These are phyloP conservation scores for Bombus vancouverensis DNA, from an alignment of 1,140 invertebrate genomes.

Conservation along the genomic window DNA sequence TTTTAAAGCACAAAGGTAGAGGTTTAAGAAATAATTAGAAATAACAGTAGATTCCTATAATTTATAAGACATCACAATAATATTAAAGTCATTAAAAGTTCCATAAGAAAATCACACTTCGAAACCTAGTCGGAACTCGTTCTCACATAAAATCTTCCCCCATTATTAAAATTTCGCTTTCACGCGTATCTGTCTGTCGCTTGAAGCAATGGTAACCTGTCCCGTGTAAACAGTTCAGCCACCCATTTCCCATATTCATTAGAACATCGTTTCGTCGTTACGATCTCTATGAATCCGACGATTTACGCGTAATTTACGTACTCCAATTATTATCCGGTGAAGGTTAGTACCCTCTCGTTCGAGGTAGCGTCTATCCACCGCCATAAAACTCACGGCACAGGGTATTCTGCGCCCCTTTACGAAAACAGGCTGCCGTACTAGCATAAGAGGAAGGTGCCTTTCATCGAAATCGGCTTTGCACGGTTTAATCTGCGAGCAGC, in stretches of 20 bases:
- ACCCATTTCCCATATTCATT: background rate
- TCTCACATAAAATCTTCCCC: too few species aligned
- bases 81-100: too few species aligned
- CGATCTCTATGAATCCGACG: conserved; percentile 26
- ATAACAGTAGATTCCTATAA: too few species aligned
- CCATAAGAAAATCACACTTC: too few species aligned
- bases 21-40: too few species aligned
- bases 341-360: conserved; percentile 28
- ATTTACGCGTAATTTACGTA: conserved; percentile 18
- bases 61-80: too few species aligned
- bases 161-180: background rate
- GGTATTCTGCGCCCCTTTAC: background rate
- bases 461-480: conserved; percentile 53
- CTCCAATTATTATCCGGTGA: conserved; percentile 29
- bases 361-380: background rate
- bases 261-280: conserved; percentile 6
- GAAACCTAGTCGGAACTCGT: too few species aligned
- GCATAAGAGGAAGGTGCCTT: conserved; percentile 13
- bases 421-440: background rate
- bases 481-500: conserved; percentile 25
- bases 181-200: background rate
- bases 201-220: background rate
- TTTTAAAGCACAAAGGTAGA: too few species aligned
- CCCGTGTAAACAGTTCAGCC: background rate
- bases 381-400: conserved; percentile 5